Evolutionary conservation across 2,797 vertebrate species (phyloP).

Genomic region (Tragopan temminckii): DNA sequence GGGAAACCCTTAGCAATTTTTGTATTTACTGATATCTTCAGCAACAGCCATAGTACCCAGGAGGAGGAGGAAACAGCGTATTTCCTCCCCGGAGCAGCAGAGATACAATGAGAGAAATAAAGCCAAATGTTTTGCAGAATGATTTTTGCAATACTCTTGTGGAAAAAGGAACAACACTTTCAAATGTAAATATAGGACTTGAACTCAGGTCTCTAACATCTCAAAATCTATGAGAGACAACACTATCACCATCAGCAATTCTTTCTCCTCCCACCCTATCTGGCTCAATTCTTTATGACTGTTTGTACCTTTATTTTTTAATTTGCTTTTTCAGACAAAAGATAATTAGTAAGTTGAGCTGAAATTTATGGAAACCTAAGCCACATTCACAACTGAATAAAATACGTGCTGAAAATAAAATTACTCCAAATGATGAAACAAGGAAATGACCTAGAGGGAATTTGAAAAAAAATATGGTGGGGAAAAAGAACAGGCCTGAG

Average conservation of each 20-base stretch:
- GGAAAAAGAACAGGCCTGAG: not conserved
- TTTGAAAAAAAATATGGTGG: not conserved
- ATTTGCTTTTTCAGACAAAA: not conserved
- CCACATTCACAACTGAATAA: not conserved
- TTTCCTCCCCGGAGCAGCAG: not conserved
- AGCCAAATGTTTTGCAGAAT: not conserved
- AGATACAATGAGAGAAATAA: not conserved
- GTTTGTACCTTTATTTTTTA: not conserved
- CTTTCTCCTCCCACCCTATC: not conserved
- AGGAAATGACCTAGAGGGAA: not conserved
- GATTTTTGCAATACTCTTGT: not conserved
- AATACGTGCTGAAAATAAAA: constrained; percentile 28
- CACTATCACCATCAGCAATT: not conserved
- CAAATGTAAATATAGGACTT: not conserved
- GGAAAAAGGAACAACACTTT: not conserved
- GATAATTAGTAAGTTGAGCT: not conserved
- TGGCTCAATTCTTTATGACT: not conserved
- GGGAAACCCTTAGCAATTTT: not conserved
- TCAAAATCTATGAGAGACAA: not conserved
- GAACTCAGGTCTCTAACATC: not conserved
- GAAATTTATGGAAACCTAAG: not conserved
- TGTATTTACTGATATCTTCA: not conserved
- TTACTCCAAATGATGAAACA: not conserved
- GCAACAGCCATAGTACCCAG: not conserved
- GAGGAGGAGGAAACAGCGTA: not conserved